These are phyloP conservation scores for Carlito syrichta DNA, from an alignment of 2,113 vertebrate genomes.

Conservation along the genomic window DNA sequence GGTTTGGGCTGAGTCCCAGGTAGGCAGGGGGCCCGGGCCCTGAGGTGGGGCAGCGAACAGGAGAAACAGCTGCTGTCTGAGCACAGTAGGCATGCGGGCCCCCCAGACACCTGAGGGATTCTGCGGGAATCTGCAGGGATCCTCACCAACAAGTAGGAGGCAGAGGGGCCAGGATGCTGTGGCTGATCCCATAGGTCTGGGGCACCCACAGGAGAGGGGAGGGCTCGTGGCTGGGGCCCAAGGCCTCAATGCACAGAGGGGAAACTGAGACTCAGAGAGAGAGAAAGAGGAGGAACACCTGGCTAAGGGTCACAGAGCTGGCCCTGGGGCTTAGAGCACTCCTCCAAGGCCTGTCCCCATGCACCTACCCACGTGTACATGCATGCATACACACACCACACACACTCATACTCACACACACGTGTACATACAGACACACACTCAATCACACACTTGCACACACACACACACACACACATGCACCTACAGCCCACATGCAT, in stretches of 20 bases:
- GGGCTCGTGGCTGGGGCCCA: background rate
- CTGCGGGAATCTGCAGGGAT: too few relatives aligned
- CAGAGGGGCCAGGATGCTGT: accelerated
- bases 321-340: background rate
- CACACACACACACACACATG: too few relatives aligned
- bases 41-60: background rate
- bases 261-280: background rate
- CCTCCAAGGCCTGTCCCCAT: background rate
- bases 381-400: too few relatives aligned
- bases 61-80: accelerated
- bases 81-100: too few relatives aligned
- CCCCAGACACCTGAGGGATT: background rate
- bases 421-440: background rate
- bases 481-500: too few relatives aligned
- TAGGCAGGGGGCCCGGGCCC: accelerated
- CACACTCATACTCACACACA: too few relatives aligned
- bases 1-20: background rate
- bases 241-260: background rate
- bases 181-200: too few relatives aligned
- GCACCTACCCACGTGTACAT: too few relatives aligned
- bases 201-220: background rate
- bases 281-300: accelerated
- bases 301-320: background rate
- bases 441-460: too few relatives aligned
- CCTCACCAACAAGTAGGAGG: background rate